Evolutionary conservation across 2,797 vertebrate genomes (phyloP), one percentile per base, ranked within the genome.

Genomic region (Rachycentron canadum): DNA sequence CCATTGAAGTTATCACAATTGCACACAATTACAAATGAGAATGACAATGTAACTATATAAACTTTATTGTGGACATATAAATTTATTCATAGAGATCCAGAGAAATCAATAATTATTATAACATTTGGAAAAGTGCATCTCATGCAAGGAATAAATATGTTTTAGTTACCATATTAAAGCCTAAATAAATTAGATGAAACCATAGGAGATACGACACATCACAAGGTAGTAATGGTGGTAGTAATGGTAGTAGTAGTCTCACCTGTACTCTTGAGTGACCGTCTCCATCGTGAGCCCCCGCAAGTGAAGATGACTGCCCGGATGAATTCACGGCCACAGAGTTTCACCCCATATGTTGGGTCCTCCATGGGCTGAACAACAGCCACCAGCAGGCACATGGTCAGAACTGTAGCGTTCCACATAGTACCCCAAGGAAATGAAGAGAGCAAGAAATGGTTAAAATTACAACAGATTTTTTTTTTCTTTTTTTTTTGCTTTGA

Each of bases 291-390:
- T 13, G 97, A 97, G 17, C 96, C 95, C 49, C 97, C 97, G 0
- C 97, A 97, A 66, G 96, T 97, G 78, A 97, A 96, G 89, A 97
- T 96, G 81, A 97, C 96, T 0, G 96, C 96, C 0, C 96, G 94
- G 87, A 97, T 96, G 88, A 98, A 97, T 77, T 97, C 96, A 0
- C 96, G 93, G 23, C 97, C 96, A 0, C 97, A 98, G 3, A 97
- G 94, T 83, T 97, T 97, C 72, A 97, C 95, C 0, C 95, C 94
- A 0, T 96, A 96, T 0, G 93, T 64, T 7, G 93, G 93, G 75
- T 93, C 89, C 25, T 95, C 94, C 28, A 95, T 84, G 7, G 84
- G 87, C 67, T 89, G 89, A 76, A 91, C 91, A 19, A 89, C 93
- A 17, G 91, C 88, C 23, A 91, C 86, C 88, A 97, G 85, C 72